A percentile compares a stretch with the other conserved stretches of the same genome.
phyloP scores from a whole-genome alignment of 2,888 invertebrate species.

The Xestoiulus laeticollis region DNA sequence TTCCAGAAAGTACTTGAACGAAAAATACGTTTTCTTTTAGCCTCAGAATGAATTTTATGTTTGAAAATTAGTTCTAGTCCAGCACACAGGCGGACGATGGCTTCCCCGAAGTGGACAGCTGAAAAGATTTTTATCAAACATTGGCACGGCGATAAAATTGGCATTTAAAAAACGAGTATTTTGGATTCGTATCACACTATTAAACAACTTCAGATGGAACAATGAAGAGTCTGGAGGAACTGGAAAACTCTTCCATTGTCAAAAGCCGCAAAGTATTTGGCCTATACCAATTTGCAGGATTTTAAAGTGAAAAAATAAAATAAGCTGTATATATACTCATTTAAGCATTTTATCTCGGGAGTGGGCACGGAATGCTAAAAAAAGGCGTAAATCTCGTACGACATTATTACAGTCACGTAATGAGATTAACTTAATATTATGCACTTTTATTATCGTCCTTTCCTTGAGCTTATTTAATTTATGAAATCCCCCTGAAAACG shows the following conservation, averaged over 20 bases:
- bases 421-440: not conserved
- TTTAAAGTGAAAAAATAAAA: not conserved
- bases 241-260: not conserved
- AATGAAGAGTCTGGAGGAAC: not conserved
- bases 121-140: not conserved
- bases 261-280: not conserved
- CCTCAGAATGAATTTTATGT: not conserved
- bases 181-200: not conserved
- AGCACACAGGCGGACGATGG: not conserved
- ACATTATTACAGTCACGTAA: constrained; percentile 36
- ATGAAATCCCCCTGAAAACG: not conserved
- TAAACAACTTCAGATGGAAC: not conserved
- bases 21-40: not conserved
- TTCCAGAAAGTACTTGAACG: not conserved
- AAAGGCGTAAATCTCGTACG: not conserved
- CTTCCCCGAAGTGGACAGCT: not conserved
- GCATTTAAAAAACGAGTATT: not conserved
- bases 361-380: not conserved
- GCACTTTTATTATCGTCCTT: not conserved
- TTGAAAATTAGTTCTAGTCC: constrained; percentile 22
- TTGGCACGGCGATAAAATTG: not conserved
- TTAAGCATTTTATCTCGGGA: not conserved
- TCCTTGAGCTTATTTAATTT: constrained; percentile 4
- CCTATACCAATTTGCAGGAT: not conserved
- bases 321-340: constrained; percentile 19